These are phyloP conservation scores for Tarsius wallacei DNA, from an alignment of 2,797 vertebrate genomes.

Conservation along the genomic window DNA sequence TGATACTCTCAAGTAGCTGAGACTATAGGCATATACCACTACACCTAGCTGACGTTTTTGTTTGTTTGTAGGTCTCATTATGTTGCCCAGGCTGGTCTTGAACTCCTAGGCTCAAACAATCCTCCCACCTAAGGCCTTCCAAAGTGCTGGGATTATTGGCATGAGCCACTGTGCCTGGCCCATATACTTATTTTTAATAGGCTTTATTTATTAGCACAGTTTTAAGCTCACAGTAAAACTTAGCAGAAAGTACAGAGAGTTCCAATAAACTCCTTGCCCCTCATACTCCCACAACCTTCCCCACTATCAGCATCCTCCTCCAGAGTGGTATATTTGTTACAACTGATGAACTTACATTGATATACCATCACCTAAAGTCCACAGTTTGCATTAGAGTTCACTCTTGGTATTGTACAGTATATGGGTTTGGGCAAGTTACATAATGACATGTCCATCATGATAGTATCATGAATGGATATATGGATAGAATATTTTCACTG, in stretches of 20 bases:
- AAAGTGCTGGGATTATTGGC: no score
- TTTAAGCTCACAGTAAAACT: background rate
- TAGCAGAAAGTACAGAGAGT: background rate
- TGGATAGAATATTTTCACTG: background rate
- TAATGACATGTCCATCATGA: background rate
- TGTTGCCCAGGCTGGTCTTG: no score
- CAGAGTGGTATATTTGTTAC: background rate
- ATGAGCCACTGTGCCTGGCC: no score
- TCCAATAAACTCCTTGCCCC: background rate
- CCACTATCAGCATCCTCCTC: background rate
- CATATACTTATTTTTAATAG: background rate
- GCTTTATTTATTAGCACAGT: background rate
- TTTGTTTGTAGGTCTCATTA: no score
- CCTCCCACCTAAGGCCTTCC: no score
- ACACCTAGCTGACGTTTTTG: no score
- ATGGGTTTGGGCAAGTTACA: background rate
- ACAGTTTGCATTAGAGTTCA: background rate
- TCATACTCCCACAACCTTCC: rapidly evolving
- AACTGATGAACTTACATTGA: background rate
- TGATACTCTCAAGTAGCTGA: no score
- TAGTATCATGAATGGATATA: background rate
- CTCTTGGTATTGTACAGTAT: background rate
- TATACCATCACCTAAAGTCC: background rate
- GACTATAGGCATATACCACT: no score
- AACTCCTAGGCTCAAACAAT: no score